phyloP scores from a whole-genome alignment of 2,113 vertebrate species.

The Macroglossus sobrinus region DNA sequence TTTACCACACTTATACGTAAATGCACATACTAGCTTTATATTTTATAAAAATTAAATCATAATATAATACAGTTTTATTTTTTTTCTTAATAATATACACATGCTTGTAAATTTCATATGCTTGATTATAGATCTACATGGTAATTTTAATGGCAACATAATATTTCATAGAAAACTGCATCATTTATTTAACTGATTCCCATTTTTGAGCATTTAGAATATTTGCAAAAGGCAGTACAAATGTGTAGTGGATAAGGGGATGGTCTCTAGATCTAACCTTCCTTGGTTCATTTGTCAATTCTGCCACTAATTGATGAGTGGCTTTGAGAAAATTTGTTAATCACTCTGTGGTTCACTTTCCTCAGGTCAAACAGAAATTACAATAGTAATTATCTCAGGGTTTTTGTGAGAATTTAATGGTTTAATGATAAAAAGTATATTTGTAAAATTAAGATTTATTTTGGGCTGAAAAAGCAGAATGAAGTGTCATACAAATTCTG shows the following conservation, averaged over 20 bases:
- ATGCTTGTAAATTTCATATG: background rate
- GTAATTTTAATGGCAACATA: background rate
- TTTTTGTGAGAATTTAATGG: background rate
- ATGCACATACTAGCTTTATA: background rate
- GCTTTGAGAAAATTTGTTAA: background rate
- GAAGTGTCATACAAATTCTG: background rate
- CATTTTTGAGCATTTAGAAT: background rate
- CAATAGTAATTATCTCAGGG: background rate
- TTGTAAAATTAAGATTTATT: background rate
- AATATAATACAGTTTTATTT: background rate
- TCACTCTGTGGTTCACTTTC: background rate
- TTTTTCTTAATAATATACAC: background rate
- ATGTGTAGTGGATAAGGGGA: background rate
- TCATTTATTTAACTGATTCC: background rate
- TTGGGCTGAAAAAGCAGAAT: background rate
- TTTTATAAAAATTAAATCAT: background rate
- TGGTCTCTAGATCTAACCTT: background rate
- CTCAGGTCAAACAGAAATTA: background rate
- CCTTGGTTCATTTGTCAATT: background rate
- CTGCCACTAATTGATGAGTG: background rate
- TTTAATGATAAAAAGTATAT: background rate
- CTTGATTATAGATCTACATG: background rate
- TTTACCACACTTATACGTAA: background rate
- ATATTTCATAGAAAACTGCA: background rate
- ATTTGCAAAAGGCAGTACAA: background rate